Percentiles rank a stretch among this genome's conserved stretches.
These are phyloP conservation scores for Pseudopleuronectes americanus DNA, from an alignment of 2,797 vertebrate species.

Conservation along the genomic window DNA sequence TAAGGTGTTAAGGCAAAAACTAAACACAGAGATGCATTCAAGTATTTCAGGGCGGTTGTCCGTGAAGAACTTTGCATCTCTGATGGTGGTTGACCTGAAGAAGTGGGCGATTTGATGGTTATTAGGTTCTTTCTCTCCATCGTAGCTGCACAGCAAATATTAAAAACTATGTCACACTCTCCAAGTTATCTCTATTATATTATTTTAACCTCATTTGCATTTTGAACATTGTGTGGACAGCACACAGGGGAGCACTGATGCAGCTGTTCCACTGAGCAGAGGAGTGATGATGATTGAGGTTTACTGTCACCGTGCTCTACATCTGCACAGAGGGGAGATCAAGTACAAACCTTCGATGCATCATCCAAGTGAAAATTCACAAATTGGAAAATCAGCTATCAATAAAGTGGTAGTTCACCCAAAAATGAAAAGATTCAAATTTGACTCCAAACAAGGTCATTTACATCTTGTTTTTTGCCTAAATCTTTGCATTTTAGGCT, in stretches of 20 bases:
- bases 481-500: too few relatives aligned
- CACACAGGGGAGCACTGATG: slow-evolving; percentile 2
- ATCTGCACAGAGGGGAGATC: slow-evolving; percentile 8
- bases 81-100: neutral
- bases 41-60: neutral
- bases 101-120: neutral
- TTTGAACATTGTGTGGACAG: slow-evolving; percentile 1
- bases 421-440: too few relatives aligned
- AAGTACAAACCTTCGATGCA: too few relatives aligned
- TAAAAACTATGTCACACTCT: too few relatives aligned
- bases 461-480: too few relatives aligned
- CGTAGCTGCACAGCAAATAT: too few relatives aligned
- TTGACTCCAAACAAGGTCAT: too few relatives aligned
- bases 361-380: too few relatives aligned
- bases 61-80: neutral
- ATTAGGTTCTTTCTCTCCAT: too few relatives aligned
- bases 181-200: too few relatives aligned
- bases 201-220: neutral
- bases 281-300: slow-evolving; percentile 31
- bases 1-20: neutral
- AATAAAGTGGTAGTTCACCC: too few relatives aligned
- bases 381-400: too few relatives aligned
- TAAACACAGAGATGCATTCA: neutral
- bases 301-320: slow-evolving; percentile 21
- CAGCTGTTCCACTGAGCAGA: slow-evolving; percentile 24